Conservation (phyloP, 2,888 invertebrate genomes). For the Nebria salina region DNA sequence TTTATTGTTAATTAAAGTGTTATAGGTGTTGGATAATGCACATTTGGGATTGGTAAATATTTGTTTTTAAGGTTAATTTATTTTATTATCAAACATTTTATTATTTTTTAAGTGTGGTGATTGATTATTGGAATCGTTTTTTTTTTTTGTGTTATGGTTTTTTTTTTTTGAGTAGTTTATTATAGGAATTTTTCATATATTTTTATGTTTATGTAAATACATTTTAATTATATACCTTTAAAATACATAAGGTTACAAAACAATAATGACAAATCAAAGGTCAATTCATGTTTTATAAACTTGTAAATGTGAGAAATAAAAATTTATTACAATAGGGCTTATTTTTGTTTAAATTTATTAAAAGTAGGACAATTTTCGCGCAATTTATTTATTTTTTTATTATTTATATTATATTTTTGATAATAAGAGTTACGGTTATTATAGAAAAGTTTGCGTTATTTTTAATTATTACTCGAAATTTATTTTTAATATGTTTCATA, state of each 20-base stretch:
- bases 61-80: background rate
- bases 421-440: no score
- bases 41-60: slow-evolving; percentile 32
- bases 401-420: no score
- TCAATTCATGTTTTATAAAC: slow-evolving; percentile 39
- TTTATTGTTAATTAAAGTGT: background rate
- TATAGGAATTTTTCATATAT: no score
- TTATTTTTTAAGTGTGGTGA: no score
- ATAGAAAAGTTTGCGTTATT: no score
- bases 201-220: slow-evolving; percentile 26
- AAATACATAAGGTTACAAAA: slow-evolving; percentile 39
- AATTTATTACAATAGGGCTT: background rate
- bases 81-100: no score
- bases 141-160: background rate
- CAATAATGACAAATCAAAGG: slow-evolving; percentile 39
- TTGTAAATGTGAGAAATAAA: slow-evolving; percentile 40
- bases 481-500: no score
- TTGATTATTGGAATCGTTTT: background rate
- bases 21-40: slow-evolving; percentile 29
- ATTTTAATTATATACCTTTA: slow-evolving; percentile 41
- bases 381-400: no score
- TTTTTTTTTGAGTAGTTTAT: no score
- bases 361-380: no score
- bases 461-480: no score
- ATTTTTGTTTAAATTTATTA: background rate